Percentiles rank a stretch among this genome's conserved stretches.
Evolutionary conservation across 2,113 vertebrate species (phyloP).

Genomic region (Spheniscus mendiculus): DNA sequence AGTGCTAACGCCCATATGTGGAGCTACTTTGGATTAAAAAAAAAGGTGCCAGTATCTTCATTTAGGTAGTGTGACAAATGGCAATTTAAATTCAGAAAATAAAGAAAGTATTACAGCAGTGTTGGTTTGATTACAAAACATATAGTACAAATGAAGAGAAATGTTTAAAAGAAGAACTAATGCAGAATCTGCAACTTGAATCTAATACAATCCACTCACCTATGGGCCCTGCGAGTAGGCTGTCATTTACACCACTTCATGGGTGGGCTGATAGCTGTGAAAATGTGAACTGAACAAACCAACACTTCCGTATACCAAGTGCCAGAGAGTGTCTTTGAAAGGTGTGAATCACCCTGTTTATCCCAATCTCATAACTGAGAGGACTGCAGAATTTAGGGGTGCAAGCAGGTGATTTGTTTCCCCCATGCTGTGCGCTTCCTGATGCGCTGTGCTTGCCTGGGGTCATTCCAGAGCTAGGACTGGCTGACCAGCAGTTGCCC

Average conservation of each 20-base stretch:
- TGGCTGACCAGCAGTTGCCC: neutral
- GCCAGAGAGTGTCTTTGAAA: neutral
- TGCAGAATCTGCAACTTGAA: neutral
- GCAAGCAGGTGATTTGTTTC: neutral
- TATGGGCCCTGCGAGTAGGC: rapidly evolving
- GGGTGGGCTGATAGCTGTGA: neutral
- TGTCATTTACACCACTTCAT: neutral
- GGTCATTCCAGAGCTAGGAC: neutral
- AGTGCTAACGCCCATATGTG: neutral
- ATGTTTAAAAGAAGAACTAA: neutral
- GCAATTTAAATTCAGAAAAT: neutral
- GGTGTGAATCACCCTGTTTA: neutral
- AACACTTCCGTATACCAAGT: neutral
- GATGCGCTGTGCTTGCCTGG: rapidly evolving
- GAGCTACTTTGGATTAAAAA: neutral
- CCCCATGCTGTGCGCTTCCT: neutral
- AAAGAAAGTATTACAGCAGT: neutral
- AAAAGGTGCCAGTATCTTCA: neutral
- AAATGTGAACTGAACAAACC: neutral
- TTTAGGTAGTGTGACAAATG: neutral
- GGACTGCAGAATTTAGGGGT: neutral
- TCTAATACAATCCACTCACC: rapidly evolving
- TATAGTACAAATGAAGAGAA: neutral
- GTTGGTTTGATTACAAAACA: neutral
- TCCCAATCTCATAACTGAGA: neutral